phyloP scores from a whole-genome alignment of 2,113 vertebrate genomes.

The Osmerus eperlanus region DNA sequence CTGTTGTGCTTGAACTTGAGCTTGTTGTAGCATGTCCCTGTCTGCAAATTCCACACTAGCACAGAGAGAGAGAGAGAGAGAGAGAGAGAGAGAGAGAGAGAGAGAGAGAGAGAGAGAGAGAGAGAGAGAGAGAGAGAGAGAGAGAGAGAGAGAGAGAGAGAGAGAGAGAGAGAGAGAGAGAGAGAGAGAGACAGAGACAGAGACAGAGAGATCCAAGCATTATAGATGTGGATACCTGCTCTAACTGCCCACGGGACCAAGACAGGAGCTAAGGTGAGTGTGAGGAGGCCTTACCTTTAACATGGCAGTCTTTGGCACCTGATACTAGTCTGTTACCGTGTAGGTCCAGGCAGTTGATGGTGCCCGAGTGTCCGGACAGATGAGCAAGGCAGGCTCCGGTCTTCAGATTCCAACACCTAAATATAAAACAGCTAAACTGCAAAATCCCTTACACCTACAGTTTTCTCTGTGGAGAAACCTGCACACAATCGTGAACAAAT shows the following conservation, averaged over 20 bases:
- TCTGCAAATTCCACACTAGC: slow-evolving; percentile 83
- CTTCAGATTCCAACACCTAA: slow-evolving; percentile 82
- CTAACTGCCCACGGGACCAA: too few relatives aligned
- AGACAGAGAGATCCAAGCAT: too few relatives aligned
- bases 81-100: too few relatives aligned
- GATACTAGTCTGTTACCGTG: slow-evolving; percentile 74
- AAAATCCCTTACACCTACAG: too few relatives aligned
- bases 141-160: neutral
- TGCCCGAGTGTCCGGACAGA: slow-evolving; percentile 74
- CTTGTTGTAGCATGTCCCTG: slow-evolving; percentile 68
- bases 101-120: too few relatives aligned
- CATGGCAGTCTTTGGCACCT: slow-evolving; percentile 78
- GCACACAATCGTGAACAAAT: too few relatives aligned
- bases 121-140: neutral
- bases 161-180: too few relatives aligned
- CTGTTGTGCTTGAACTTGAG: slow-evolving; percentile 78
- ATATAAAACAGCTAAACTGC: neutral
- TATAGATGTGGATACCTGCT: neutral
- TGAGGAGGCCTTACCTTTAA: slow-evolving; percentile 76
- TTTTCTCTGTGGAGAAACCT: too few relatives aligned
- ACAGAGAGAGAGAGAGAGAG: neutral
- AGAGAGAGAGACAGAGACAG: neutral
- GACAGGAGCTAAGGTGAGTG: too few relatives aligned
- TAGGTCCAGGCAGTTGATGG: slow-evolving; percentile 79
- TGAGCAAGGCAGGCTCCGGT: slow-evolving; percentile 70